Evolutionary conservation across 2,797 vertebrate species (phyloP).

Genomic region (Argyrosomus regius): DNA sequence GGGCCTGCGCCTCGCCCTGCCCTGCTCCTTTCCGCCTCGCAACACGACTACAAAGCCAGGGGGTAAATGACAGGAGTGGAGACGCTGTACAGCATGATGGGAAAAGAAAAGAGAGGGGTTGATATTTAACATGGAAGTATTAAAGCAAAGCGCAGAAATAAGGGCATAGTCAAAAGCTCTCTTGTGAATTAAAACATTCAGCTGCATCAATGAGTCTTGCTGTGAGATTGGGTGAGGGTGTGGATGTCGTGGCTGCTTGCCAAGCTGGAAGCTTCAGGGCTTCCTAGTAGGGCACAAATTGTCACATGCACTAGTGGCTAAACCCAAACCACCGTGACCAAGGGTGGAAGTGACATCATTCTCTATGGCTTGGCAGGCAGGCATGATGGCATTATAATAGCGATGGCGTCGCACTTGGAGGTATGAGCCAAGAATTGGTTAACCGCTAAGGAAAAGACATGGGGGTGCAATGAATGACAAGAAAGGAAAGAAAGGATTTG

Average conservation of each 20-base stretch:
- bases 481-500: slow-evolving; percentile 55
- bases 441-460: slow-evolving; percentile 74
- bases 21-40: slow-evolving; percentile 66
- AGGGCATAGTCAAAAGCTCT: slow-evolving; percentile 50
- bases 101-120: slow-evolving; percentile 24
- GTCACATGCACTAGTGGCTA: slow-evolving; percentile 83
- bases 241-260: slow-evolving; percentile 70
- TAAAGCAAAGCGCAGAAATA: slow-evolving; percentile 55
- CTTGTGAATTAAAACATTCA: slow-evolving; percentile 49
- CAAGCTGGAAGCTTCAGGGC: slow-evolving; percentile 76
- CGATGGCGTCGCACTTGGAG: slow-evolving; percentile 66
- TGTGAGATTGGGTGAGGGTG: slow-evolving; percentile 60
- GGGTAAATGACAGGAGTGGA: slow-evolving; percentile 56
- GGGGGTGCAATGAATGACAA: slow-evolving; percentile 61
- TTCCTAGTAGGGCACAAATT: slow-evolving; percentile 83
- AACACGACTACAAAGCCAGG: slow-evolving; percentile 74
- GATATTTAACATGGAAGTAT: slow-evolving; percentile 43
- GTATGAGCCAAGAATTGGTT: slow-evolving; percentile 74
- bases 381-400: slow-evolving; percentile 84
- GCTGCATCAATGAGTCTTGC: slow-evolving; percentile 45
- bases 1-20: slow-evolving; percentile 46
- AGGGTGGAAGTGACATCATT: slow-evolving; percentile 89
- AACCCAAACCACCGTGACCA: slow-evolving; percentile 85
- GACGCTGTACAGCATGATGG: slow-evolving; percentile 43
- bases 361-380: slow-evolving; percentile 80